Conservation (phyloP, 2,113 vertebrate genomes). For the Oncorhynchus gorbuscha region DNA sequence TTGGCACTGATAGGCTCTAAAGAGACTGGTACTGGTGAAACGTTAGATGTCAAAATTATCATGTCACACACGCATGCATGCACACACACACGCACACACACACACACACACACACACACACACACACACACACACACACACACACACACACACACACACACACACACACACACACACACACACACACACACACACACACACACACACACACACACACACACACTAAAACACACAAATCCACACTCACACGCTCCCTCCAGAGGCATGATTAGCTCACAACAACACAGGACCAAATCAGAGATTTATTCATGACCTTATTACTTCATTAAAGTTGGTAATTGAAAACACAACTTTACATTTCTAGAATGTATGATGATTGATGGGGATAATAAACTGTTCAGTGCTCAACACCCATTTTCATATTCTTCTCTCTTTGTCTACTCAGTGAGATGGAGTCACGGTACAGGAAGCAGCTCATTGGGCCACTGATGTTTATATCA, state of each 20-base stretch:
- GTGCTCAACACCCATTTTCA: not conserved
- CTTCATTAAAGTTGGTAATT: too few species aligned
- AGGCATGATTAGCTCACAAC: not conserved
- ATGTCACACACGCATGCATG: not conserved
- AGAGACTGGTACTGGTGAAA: too few species aligned
- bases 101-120: not conserved
- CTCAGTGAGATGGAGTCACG: not conserved
- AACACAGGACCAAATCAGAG: not conserved
- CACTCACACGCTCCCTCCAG: constrained; percentile 2
- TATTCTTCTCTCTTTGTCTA: not conserved
- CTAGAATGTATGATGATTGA: too few species aligned
- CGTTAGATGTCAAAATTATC: too few species aligned
- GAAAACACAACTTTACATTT: too few species aligned
- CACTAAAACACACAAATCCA: not conserved
- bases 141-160: not conserved
- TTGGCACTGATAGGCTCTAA: constrained; percentile 19
- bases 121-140: not conserved
- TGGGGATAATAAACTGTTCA: too few species aligned
- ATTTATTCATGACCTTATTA: too few species aligned
- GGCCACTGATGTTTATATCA: not conserved
- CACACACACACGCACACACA: too few species aligned
- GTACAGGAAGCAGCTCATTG: not conserved
- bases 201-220: not conserved
- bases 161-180: not conserved
- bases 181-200: not conserved